Evolutionary conservation across 2,888 invertebrate genomes (phyloP).

Genomic region (Caenorhabditis sp.): DNA sequence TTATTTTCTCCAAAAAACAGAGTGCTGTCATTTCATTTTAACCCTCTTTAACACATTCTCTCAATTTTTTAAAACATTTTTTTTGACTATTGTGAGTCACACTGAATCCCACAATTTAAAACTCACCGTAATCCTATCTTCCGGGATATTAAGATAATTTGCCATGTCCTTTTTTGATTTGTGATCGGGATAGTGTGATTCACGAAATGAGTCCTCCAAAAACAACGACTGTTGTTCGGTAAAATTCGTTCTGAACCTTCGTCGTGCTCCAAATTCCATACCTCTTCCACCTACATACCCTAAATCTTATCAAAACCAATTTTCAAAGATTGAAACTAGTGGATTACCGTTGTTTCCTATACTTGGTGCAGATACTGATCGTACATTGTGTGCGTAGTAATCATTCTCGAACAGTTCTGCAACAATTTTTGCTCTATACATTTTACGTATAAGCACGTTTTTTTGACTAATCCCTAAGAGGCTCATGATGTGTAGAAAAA

Average conservation of each 20-base stretch:
- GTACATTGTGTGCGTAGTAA: conserved; percentile 10
- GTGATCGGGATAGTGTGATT: conserved; percentile 65
- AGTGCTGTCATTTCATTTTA: no score
- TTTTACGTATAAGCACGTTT: no score
- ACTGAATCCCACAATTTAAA: not conserved
- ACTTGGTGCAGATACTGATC: conserved; percentile 24
- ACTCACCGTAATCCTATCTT: conserved; percentile 64
- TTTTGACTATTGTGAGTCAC: no score
- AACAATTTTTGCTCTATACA: no score
- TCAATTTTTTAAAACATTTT: no score
- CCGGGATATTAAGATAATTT: conserved; percentile 49
- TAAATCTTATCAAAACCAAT: no score
- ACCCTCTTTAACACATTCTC: no score
- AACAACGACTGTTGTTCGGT: conserved; percentile 59
- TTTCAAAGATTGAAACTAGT: not conserved
- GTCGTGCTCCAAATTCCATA: conserved; percentile 1
- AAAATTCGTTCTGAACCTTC: conserved; percentile 65
- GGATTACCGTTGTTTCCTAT: conserved; percentile 13
- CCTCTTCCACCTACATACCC: not conserved
- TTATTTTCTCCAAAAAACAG: conserved; percentile 1
- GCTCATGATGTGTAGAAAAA: no score
- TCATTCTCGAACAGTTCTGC: conserved; percentile 11
- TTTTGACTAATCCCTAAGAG: no score
- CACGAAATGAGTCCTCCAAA: conserved; percentile 61
- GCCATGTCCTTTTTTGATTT: conserved; percentile 60